Evolutionary conservation across 2,888 invertebrate genomes (phyloP).

Genomic region (Drosophila conformis): DNA sequence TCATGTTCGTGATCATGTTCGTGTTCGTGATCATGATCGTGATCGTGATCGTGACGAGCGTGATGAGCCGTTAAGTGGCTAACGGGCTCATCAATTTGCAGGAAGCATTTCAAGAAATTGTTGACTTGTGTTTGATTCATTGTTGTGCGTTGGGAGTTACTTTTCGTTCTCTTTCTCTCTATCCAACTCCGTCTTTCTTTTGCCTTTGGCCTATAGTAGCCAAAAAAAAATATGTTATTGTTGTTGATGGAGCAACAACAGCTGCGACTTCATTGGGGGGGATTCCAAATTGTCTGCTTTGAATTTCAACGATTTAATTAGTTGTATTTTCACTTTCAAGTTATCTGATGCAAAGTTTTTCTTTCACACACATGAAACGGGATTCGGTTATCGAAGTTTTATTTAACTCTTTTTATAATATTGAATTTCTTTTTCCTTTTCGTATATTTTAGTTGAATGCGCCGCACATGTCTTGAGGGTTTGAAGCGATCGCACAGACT

Average conservation of each 20-base stretch:
- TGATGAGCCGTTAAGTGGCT: conserved; percentile 46
- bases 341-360: conserved; percentile 48
- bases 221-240: conserved; percentile 35
- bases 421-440: conserved; percentile 3
- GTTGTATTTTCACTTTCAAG: conserved; percentile 53
- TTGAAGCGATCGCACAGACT: conserved; percentile 72
- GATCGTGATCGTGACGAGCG: conserved; percentile 50
- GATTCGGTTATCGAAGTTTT: conserved; percentile 33
- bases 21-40: conserved; percentile 42
- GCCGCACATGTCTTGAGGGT: conserved; percentile 54
- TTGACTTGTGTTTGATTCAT: conserved; percentile 77
- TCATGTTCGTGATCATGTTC: conserved; percentile 43
- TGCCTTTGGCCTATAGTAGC: conserved; percentile 55
- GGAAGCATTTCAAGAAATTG: conserved; percentile 75
- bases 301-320: conserved; percentile 34
- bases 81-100: conserved; percentile 74
- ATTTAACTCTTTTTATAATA: conserved; percentile 4
- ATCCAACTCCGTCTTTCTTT: conserved; percentile 12
- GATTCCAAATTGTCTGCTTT: conserved; percentile 15
- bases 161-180: conserved; percentile 6
- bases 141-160: conserved; percentile 29
- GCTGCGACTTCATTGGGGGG: conserved; percentile 41
- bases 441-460: conserved; percentile 5
- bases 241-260: conserved; percentile 40
- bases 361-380: conserved; percentile 48